Evolutionary conservation across 2,113 vertebrate genomes (phyloP).

Genomic region (Syngnathus scovelli): DNA sequence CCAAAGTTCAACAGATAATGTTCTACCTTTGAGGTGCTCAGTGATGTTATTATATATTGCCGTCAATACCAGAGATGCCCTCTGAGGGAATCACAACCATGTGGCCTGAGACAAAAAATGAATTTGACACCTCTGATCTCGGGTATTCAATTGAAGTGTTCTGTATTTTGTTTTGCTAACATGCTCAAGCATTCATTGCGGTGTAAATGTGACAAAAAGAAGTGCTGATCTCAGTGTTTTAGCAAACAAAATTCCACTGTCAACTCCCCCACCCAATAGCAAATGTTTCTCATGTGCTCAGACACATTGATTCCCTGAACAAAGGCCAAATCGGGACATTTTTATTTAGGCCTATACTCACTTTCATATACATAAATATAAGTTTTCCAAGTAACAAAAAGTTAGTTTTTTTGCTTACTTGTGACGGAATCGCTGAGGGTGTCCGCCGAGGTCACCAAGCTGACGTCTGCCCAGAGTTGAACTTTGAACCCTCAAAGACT

Average conservation of each 20-base stretch:
- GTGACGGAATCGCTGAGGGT: background rate
- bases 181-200: background rate
- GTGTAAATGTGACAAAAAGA: background rate
- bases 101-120: background rate
- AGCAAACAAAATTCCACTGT: background rate
- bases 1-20: constrained; percentile 62
- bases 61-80: background rate
- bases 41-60: background rate
- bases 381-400: background rate
- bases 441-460: background rate
- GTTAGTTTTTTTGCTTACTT: background rate
- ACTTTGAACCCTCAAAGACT: background rate
- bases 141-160: background rate
- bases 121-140: too few species aligned
- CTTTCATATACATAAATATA: background rate
- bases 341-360: too few species aligned
- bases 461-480: background rate
- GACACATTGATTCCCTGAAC: background rate
- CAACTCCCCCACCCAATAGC: background rate
- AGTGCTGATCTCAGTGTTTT: constrained; percentile 2
- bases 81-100: background rate
- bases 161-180: background rate
- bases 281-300: background rate
- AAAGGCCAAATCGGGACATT: background rate
- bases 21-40: background rate